These are phyloP conservation scores for Drosophila neonasuta DNA, from an alignment of 2,888 invertebrate species.

Conservation along the genomic window DNA sequence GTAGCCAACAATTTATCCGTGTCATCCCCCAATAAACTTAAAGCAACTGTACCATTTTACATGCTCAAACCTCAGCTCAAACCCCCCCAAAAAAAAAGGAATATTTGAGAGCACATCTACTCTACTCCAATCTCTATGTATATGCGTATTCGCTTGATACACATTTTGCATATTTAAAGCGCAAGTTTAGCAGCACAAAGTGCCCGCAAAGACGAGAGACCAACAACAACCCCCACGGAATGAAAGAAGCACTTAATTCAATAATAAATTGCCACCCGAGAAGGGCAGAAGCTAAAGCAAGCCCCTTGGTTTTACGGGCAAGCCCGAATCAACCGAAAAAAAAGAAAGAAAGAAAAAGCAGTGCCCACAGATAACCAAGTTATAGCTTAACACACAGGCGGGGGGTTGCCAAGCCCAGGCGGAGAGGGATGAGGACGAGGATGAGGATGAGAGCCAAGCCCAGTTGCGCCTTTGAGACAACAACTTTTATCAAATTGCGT, in stretches of 20 bases:
- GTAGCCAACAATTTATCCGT: constrained; percentile 42
- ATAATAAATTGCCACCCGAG: constrained; percentile 73
- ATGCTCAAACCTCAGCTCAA: constrained; percentile 73
- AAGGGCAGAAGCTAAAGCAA: constrained; percentile 47
- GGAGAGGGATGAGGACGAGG: background rate
- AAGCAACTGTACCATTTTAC: constrained; percentile 73
- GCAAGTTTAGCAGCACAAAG: constrained; percentile 23
- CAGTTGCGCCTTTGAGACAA: constrained; percentile 68
- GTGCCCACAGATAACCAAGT: constrained; percentile 65
- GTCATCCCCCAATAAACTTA: constrained; percentile 56
- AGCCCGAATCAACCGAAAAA: constrained; percentile 46
- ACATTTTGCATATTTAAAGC: constrained; percentile 71
- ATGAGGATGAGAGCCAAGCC: constrained; percentile 45
- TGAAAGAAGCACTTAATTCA: constrained; percentile 71
- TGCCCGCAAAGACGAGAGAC: constrained; percentile 27
- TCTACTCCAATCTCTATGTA: constrained; percentile 12
- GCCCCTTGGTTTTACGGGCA: constrained; percentile 48
- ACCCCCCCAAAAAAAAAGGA: constrained; percentile 40
- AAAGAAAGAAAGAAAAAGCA: constrained; percentile 2
- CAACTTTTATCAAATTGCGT: constrained; percentile 70
- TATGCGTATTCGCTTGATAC: constrained; percentile 34
- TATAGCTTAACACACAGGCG: constrained; percentile 34
- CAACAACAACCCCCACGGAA: constrained; percentile 57
- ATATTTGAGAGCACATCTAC: constrained; percentile 32
- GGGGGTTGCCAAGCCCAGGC: constrained; percentile 8